Evolutionary conservation across 2,797 vertebrate genomes (phyloP).

Genomic region (Enteromius trimaculatus): DNA sequence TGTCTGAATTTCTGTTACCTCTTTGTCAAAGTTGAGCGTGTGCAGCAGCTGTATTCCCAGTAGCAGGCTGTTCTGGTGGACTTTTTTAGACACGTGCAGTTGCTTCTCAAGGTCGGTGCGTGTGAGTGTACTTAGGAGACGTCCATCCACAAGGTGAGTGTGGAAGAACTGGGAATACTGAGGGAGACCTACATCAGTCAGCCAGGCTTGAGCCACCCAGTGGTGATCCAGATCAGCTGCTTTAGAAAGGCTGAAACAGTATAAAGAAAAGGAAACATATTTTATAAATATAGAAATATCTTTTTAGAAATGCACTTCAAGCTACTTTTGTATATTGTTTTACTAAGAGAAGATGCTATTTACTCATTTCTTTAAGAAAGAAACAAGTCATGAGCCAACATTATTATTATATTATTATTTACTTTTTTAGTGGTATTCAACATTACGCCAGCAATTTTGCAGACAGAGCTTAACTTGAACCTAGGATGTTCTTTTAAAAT

Average conservation of each 20-base stretch:
- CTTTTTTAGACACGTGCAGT: constrained; percentile 81
- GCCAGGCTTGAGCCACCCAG: constrained; percentile 88
- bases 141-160: constrained; percentile 83
- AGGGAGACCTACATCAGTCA: constrained; percentile 85
- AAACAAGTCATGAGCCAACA: background rate
- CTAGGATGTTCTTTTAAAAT: background rate
- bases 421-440: background rate
- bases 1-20: constrained; percentile 70
- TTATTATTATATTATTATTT: background rate
- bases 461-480: background rate
- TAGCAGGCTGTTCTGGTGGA: constrained; percentile 86
- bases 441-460: background rate
- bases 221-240: constrained; percentile 88
- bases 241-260: constrained; percentile 79
- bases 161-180: constrained; percentile 88
- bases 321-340: background rate
- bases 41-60: constrained; percentile 86
- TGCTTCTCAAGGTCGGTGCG: constrained; percentile 83
- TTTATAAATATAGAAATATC: background rate
- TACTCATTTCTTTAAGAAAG: background rate
- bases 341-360: background rate
- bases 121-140: constrained; percentile 83
- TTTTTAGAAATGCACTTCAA: background rate
- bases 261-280: background rate
- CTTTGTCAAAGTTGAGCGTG: constrained; percentile 84